Conservation (phyloP, 2,888 invertebrate genomes). For the Beris chalybata region DNA sequence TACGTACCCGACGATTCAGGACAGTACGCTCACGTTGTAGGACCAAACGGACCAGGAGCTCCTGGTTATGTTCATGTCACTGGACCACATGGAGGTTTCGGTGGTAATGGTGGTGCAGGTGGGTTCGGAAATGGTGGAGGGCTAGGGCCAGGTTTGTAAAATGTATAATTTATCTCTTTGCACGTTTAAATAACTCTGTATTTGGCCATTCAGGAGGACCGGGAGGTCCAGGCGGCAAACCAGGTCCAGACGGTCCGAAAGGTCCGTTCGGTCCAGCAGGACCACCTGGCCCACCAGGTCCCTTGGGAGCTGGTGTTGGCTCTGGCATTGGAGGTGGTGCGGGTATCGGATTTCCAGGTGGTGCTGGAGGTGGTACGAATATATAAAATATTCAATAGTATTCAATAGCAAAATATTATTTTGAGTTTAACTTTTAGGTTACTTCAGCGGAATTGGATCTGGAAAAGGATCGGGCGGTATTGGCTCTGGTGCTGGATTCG, state of each 20-base stretch:
- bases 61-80: not conserved
- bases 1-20: slow-evolving; percentile 41
- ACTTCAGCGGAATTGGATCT: slow-evolving; percentile 33
- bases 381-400: slow-evolving; percentile 28
- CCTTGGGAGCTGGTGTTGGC: slow-evolving; percentile 14
- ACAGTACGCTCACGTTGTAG: not conserved
- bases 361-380: slow-evolving; percentile 39
- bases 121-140: slow-evolving; percentile 16
- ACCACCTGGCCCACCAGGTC: slow-evolving; percentile 37
- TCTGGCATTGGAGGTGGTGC: slow-evolving; percentile 5
- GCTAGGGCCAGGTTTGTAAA: not conserved
- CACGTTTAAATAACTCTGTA: too few species aligned
- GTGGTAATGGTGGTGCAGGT: slow-evolving; percentile 49
- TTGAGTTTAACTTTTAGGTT: slow-evolving; percentile 28
- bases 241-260: not conserved
- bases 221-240: slow-evolving; percentile 36
- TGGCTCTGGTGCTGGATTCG: not conserved
- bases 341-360: slow-evolving; percentile 9
- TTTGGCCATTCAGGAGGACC: slow-evolving; percentile 35
- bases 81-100: slow-evolving; percentile 37
- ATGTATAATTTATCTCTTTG: too few species aligned
- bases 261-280: slow-evolving; percentile 14
- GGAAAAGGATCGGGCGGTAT: not conserved
- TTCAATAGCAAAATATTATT: too few species aligned
- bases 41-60: slow-evolving; percentile 5